These are phyloP conservation scores for Patiria miniata DNA, from an alignment of 35 echinoderm and acorn worm genomes.

Conservation along the genomic window DNA sequence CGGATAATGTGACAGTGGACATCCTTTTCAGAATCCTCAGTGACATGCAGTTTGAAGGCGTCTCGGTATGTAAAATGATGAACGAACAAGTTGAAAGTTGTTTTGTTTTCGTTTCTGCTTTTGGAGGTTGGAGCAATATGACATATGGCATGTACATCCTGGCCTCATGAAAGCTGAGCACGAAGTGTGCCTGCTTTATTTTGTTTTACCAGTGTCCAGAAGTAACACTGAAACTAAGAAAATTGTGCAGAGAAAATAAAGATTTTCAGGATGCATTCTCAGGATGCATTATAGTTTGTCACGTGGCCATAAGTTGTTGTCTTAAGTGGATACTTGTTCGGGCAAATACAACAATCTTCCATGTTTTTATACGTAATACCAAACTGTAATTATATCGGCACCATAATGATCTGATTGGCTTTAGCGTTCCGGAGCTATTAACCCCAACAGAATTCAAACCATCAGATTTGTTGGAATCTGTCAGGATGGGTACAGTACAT, in stretches of 20 bases:
- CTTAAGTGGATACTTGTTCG: too few species aligned
- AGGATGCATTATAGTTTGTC: too few species aligned
- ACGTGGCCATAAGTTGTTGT: too few species aligned
- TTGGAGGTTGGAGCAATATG: neutral
- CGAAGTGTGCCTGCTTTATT: neutral
- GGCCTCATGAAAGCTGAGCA: neutral
- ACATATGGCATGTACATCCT: neutral
- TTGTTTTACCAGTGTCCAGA: neutral
- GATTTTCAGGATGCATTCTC: too few species aligned
- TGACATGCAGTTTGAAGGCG: neutral
- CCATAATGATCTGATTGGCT: neutral
- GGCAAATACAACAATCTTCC: too few species aligned
- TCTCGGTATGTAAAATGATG: neutral
- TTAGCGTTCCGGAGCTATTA: neutral
- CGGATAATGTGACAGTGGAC: neutral
- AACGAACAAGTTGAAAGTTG: neutral
- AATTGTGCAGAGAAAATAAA: neutral
- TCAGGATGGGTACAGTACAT: neutral
- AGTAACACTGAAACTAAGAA: neutral
- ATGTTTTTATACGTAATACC: too few species aligned
- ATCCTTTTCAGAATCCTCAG: neutral
- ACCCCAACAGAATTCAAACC: neutral
- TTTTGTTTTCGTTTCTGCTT: neutral
- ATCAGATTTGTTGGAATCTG: too few species aligned
- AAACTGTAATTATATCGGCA: too few species aligned